Conservation (phyloP, 2,888 invertebrate genomes). For the Eupelmus urozonus region DNA sequence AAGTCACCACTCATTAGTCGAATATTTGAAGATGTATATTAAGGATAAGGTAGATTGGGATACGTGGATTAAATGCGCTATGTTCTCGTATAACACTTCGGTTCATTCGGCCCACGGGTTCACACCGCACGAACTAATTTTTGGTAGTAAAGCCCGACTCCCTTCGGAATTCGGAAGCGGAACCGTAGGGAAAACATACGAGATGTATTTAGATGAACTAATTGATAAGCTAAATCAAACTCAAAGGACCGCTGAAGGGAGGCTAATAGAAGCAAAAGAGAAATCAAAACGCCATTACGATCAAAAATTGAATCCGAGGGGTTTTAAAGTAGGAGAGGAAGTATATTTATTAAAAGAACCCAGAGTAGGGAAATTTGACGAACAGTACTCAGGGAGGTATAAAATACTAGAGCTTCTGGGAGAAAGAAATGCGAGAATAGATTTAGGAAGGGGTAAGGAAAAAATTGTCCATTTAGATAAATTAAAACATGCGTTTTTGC, state of each 20-base stretch:
- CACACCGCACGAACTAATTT: slow-evolving; percentile 37
- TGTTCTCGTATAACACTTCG: slow-evolving; percentile 2
- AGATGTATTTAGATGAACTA: slow-evolving; percentile 6
- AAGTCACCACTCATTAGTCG: slow-evolving; percentile 13
- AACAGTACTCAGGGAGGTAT: not conserved
- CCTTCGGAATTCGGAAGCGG: slow-evolving; percentile 10
- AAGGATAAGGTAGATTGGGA: slow-evolving; percentile 25
- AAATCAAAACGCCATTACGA: slow-evolving; percentile 26
- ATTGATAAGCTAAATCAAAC: slow-evolving; percentile 2
- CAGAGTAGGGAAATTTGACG: not conserved
- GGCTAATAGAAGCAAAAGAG: slow-evolving; percentile 31
- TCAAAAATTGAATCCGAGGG: slow-evolving; percentile 11
- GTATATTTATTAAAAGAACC: slow-evolving; percentile 28
- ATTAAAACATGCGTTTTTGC: slow-evolving; percentile 23
- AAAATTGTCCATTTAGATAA: slow-evolving; percentile 10
- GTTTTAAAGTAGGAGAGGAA: not conserved
- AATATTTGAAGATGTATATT: slow-evolving; percentile 28
- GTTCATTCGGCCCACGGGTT: not conserved
- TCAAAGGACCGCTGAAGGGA: slow-evolving; percentile 14
- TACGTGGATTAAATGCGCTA: not conserved
- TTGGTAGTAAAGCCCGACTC: not conserved
- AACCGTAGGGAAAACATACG: not conserved
- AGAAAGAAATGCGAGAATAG: not conserved
- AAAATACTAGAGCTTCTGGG: not conserved
- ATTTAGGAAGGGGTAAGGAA: not conserved